phyloP scores from a whole-genome alignment of 2,113 vertebrate species.

The Gasterosteus aculeatus region DNA sequence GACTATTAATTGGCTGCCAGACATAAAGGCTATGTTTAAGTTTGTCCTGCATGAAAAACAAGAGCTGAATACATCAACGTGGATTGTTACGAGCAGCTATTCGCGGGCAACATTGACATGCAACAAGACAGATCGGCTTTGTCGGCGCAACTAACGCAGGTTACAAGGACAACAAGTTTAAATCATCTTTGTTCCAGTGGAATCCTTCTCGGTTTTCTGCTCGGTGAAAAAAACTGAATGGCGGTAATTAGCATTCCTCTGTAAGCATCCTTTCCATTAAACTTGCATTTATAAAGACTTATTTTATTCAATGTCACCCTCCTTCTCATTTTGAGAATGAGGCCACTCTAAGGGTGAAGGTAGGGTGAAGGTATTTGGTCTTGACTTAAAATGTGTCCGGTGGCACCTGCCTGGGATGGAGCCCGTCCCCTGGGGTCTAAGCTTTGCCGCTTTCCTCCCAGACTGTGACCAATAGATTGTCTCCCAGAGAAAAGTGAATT shows the following conservation, averaged over 20 bases:
- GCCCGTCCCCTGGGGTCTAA: constrained; percentile 29
- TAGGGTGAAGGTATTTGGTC: constrained; percentile 33
- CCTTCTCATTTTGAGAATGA: constrained; percentile 76
- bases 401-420: constrained; percentile 19
- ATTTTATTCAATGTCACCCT: constrained; percentile 72
- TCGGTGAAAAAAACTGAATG: constrained; percentile 66
- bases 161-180: constrained; percentile 52
- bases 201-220: constrained; percentile 34
- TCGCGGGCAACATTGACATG: constrained; percentile 37
- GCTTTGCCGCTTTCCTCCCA: constrained; percentile 28
- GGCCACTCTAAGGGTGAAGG: constrained; percentile 65
- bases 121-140: constrained; percentile 9
- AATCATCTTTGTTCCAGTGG: constrained; percentile 55
- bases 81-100: constrained; percentile 26
- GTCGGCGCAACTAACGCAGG: constrained; percentile 4
- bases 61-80: neutral
- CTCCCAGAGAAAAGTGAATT: constrained; percentile 59
- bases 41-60: constrained; percentile 24
- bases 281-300: constrained; percentile 79
- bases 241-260: constrained; percentile 79
- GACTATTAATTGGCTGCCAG: constrained; percentile 29
- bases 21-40: constrained; percentile 9
- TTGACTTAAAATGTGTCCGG: constrained; percentile 25
- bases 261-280: constrained; percentile 78
- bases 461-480: constrained; percentile 71